These are phyloP conservation scores for Pandion haliaetus DNA, from an alignment of 2,113 vertebrate genomes.

Conservation along the genomic window DNA sequence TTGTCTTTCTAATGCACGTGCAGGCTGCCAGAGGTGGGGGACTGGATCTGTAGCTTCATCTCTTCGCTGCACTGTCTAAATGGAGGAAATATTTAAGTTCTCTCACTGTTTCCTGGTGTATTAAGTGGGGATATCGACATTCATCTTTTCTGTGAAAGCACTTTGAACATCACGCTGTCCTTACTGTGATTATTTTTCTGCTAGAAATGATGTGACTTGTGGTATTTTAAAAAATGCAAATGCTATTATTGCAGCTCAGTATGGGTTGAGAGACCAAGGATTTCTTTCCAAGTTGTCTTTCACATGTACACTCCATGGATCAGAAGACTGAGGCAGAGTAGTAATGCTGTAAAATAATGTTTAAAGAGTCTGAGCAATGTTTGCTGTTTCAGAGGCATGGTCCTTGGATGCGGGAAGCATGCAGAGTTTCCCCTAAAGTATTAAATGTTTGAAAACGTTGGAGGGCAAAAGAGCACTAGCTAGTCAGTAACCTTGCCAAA, in stretches of 20 bases:
- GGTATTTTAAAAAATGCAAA: background rate
- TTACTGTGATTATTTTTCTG: background rate
- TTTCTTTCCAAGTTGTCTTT: background rate
- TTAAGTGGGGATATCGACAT: background rate
- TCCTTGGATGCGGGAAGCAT: conserved; percentile 5
- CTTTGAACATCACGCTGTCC: background rate
- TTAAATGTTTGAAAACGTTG: conserved; percentile 20
- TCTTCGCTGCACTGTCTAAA: background rate
- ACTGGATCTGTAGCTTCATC: background rate
- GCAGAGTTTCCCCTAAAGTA: background rate
- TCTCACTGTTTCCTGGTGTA: background rate
- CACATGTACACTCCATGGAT: background rate
- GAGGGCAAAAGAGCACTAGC: conserved; percentile 5
- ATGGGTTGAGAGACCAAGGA: background rate
- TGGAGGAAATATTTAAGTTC: background rate
- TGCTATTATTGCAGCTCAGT: background rate
- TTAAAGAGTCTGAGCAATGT: background rate
- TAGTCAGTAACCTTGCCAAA: background rate
- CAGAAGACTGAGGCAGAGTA: background rate
- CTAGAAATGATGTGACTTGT: background rate
- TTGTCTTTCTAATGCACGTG: background rate
- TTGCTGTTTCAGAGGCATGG: background rate
- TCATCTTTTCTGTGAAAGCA: background rate
- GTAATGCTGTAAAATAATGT: background rate
- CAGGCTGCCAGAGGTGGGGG: background rate